phyloP scores from a whole-genome alignment of 2,797 vertebrate species.

The Pachyuromys duprasi region DNA sequence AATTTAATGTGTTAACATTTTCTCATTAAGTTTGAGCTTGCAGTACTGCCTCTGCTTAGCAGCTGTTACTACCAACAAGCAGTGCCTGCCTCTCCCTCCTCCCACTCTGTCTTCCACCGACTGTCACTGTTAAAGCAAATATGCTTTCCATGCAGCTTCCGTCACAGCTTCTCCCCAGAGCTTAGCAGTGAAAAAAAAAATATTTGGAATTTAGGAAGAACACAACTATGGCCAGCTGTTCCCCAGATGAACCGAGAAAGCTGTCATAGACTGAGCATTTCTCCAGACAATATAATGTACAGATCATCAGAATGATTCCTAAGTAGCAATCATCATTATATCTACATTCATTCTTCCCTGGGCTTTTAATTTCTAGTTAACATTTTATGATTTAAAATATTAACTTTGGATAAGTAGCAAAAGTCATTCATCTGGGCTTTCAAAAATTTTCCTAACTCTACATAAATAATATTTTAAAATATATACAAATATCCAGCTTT shows the following conservation, averaged over 20 bases:
- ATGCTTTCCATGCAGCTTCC: not conserved
- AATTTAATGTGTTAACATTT: constrained; percentile 5
- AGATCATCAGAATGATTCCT: not conserved
- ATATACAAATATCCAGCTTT: not conserved
- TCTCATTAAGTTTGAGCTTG: not conserved
- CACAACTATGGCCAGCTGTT: not conserved
- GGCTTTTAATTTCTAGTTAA: not conserved
- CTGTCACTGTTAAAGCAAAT: constrained; percentile 1
- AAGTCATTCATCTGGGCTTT: not conserved
- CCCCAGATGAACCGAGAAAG: constrained; percentile 4
- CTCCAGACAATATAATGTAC: not conserved
- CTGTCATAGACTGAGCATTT: constrained; percentile 2
- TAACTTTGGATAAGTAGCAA: not conserved
- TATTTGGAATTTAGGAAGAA: constrained; percentile 49
- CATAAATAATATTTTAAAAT: not conserved
- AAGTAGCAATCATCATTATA: not conserved
- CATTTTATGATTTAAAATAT: not conserved
- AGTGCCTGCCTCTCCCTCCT: not conserved
- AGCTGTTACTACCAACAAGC: not conserved
- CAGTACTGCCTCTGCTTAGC: not conserved
- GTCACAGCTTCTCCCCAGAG: not conserved
- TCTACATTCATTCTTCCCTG: not conserved
- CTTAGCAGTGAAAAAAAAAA: constrained; percentile 4
- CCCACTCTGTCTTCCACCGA: not conserved
- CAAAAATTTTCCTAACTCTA: not conserved